Evolutionary conservation across 2,888 invertebrate species (phyloP).

Genomic region (Drosophila mercatorum): DNA sequence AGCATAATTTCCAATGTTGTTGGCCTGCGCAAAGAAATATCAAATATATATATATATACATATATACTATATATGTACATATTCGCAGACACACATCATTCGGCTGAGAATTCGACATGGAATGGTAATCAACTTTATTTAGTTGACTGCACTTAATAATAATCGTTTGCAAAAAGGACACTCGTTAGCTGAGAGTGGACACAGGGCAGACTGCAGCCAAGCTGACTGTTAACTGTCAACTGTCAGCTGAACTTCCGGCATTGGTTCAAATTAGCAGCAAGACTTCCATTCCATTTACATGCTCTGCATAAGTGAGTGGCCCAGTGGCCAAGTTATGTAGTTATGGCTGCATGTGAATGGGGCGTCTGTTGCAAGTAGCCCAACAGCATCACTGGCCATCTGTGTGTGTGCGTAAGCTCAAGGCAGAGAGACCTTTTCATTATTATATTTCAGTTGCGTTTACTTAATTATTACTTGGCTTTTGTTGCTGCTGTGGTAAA

Average conservation of each 20-base stretch:
- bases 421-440: constrained; percentile 27
- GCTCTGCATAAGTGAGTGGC: constrained; percentile 30
- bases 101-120: background rate
- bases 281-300: constrained; percentile 48
- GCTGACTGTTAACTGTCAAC: background rate
- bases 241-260: constrained; percentile 28
- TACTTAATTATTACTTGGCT: constrained; percentile 49
- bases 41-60: background rate
- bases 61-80: background rate
- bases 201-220: background rate
- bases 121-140: constrained; percentile 10
- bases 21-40: no score
- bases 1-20: no score
- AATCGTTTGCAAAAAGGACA: constrained; percentile 2
- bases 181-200: background rate
- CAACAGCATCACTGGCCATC: background rate
- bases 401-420: constrained; percentile 4
- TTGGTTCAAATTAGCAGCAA: constrained; percentile 3
- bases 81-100: background rate
- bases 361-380: background rate
- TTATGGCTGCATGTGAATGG: constrained; percentile 41
- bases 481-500: constrained; percentile 22
- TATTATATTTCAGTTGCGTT: constrained; percentile 44
- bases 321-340: constrained; percentile 28
- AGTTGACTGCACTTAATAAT: constrained; percentile 31